A percentile compares a stretch with the other conserved stretches of the same genome.
These are phyloP conservation scores for Dolichoris vasculosae DNA, from an alignment of 1,140 invertebrate species.

Conservation along the genomic window DNA sequence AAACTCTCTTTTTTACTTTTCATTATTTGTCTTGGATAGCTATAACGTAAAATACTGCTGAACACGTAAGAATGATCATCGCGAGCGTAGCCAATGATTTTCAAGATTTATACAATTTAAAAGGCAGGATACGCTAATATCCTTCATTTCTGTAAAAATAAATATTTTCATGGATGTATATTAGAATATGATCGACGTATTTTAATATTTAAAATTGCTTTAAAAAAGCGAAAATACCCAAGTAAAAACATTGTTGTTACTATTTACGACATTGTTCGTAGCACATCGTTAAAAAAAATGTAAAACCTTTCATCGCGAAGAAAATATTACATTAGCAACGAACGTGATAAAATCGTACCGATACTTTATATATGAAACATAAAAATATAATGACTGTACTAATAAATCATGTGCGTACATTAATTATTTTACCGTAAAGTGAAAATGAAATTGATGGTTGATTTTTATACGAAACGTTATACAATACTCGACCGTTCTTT, in stretches of 20 bases:
- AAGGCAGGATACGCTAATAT: not conserved
- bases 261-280: not conserved
- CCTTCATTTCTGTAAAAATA: not conserved
- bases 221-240: not conserved
- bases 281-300: slow-evolving; percentile 1
- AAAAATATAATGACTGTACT: not conserved
- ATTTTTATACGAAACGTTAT: not conserved
- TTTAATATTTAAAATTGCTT: too few species aligned
- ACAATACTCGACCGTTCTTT: not conserved
- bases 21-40: not conserved
- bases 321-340: not conserved
- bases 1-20: slow-evolving; percentile 11
- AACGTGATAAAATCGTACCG: not conserved
- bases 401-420: not conserved
- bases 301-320: not conserved
- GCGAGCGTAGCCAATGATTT: not conserved
- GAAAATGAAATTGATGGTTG: not conserved
- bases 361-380: not conserved
- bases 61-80: not conserved
- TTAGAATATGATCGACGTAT: too few species aligned
- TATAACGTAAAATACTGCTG: not conserved
- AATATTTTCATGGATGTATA: too few species aligned
- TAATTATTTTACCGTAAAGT: not conserved
- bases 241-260: not conserved
- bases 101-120: not conserved